Conservation (phyloP, 2,113 vertebrate species). For the Capreolus pygargus region DNA sequence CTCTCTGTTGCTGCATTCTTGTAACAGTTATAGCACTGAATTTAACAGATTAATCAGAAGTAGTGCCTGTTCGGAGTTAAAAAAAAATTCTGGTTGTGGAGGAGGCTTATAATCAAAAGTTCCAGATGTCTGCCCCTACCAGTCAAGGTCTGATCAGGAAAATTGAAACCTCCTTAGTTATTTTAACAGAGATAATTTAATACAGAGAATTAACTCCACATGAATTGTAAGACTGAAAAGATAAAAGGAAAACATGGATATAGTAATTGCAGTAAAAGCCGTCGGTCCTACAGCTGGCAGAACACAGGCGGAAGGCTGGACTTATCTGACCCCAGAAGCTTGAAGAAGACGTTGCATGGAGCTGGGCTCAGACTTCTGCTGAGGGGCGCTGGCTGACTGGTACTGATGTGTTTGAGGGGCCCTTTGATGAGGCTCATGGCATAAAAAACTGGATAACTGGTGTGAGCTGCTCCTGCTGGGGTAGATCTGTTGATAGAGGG, state of each 20-base stretch:
- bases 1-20: too few relatives aligned
- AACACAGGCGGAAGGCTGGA: rapidly evolving
- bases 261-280: neutral
- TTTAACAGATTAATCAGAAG: neutral
- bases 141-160: neutral
- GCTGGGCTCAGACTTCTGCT: neutral
- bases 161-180: neutral
- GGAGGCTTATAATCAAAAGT: neutral
- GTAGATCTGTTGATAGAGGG: neutral
- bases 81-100: neutral
- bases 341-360: neutral
- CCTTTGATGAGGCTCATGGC: neutral
- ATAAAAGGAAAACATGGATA: neutral
- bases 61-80: neutral
- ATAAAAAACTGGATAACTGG: neutral
- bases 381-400: neutral
- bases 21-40: neutral
- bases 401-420: neutral
- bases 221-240: neutral
- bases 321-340: neutral
- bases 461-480: neutral
- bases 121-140: neutral
- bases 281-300: rapidly evolving
- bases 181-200: neutral
- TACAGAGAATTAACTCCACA: neutral